These are phyloP conservation scores for Drosophila grimshawi DNA, from an alignment of 1,140 invertebrate genomes.

Conservation along the genomic window DNA sequence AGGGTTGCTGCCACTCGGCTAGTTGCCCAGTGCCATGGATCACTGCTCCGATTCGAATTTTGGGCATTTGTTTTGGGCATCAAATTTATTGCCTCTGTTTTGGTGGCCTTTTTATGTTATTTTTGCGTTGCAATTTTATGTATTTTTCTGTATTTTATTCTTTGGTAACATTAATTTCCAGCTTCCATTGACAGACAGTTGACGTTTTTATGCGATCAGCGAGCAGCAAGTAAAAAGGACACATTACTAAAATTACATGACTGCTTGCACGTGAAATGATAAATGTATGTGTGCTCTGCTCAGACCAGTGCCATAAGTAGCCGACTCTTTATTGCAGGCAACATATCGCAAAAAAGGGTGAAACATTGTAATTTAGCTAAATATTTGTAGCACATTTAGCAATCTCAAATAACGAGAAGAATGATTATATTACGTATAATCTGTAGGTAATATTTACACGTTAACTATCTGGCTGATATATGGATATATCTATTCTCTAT, in stretches of 20 bases:
- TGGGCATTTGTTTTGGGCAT: slow-evolving; percentile 45
- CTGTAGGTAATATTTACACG: no score
- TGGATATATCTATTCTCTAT: no score
- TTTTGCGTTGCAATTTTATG: slow-evolving; percentile 79
- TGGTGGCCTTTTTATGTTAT: slow-evolving; percentile 71
- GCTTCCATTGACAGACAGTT: slow-evolving; percentile 68
- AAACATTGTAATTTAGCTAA: background rate
- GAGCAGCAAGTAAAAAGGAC: slow-evolving; percentile 5
- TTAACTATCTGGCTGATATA: no score
- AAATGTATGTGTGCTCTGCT: slow-evolving; percentile 31
- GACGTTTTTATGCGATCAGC: slow-evolving; percentile 61
- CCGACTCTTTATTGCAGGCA: background rate
- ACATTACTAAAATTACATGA: slow-evolving; percentile 74
- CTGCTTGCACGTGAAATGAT: slow-evolving; percentile 64
- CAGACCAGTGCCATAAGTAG: background rate
- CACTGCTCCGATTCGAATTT: slow-evolving; percentile 21
- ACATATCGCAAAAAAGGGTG: slow-evolving; percentile 7
- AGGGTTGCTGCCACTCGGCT: slow-evolving; percentile 19
- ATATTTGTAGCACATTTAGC: background rate
- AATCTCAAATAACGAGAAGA: background rate
- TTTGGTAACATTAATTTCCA: slow-evolving; percentile 65
- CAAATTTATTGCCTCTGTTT: slow-evolving; percentile 70
- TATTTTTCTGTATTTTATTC: slow-evolving; percentile 45
- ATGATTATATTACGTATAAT: no score
- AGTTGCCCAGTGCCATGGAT: background rate